A percentile compares a stretch with the other conserved stretches of the same genome.
These are phyloP conservation scores for Hypomesus transpacificus DNA, from an alignment of 2,113 vertebrate species.

Conservation along the genomic window DNA sequence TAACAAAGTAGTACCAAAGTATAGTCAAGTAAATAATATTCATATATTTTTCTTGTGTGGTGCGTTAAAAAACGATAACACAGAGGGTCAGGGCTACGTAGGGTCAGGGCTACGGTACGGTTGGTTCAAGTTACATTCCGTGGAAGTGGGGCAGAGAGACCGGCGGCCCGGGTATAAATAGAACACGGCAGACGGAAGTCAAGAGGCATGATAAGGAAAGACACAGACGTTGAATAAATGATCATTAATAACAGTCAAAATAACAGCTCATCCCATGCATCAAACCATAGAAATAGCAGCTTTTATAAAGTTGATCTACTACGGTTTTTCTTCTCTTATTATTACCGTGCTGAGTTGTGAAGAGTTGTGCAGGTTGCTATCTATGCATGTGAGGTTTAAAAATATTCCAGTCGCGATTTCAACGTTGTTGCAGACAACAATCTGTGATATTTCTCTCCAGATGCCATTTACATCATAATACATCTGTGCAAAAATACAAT, in stretches of 20 bases:
- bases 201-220: slow-evolving; percentile 25
- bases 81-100: slow-evolving; percentile 29
- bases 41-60: slow-evolving; percentile 25
- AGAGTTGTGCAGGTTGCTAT: slow-evolving; percentile 6
- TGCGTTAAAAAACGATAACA: slow-evolving; percentile 18
- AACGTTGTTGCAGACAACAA: slow-evolving; percentile 19
- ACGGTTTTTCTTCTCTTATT: neutral
- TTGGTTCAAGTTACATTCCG: slow-evolving; percentile 57
- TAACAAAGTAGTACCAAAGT: slow-evolving; percentile 19
- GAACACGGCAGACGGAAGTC: slow-evolving; percentile 35
- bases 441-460: slow-evolving; percentile 42
- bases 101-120: slow-evolving; percentile 31
- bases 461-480: neutral
- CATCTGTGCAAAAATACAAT: slow-evolving; percentile 44
- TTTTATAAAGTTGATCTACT: slow-evolving; percentile 7
- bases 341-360: neutral
- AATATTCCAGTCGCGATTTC: slow-evolving; percentile 15
- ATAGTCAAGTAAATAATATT: slow-evolving; percentile 1
- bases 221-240: slow-evolving; percentile 39
- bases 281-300: neutral
- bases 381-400: slow-evolving; percentile 14
- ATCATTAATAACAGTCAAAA: slow-evolving; percentile 25
- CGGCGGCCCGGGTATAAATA: slow-evolving; percentile 54
- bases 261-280: neutral
- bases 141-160: slow-evolving; percentile 40